phyloP scores from a whole-genome alignment of 2,113 vertebrate species.

The Nematolebias whitei region DNA sequence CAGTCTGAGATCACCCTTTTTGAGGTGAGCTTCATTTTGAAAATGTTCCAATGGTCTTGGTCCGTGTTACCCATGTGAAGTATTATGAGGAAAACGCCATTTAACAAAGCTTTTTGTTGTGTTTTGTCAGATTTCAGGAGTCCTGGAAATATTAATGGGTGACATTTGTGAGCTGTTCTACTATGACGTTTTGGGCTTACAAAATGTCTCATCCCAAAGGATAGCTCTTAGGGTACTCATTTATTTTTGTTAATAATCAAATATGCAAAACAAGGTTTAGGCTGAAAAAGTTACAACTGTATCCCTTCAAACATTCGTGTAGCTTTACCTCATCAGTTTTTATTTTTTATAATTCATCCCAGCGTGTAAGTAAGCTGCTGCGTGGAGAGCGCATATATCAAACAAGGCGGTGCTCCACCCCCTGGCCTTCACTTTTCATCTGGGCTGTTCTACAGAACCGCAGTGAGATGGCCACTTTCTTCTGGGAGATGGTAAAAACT shows the following conservation, averaged over 20 bases:
- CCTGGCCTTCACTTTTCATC: slow-evolving; percentile 88
- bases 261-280: too few species aligned
- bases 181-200: slow-evolving; percentile 46
- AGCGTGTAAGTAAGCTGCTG: slow-evolving; percentile 60
- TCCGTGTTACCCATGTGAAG: not conserved
- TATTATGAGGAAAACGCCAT: not conserved
- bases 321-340: not conserved
- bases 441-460: slow-evolving; percentile 90
- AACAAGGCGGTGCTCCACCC: slow-evolving; percentile 46
- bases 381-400: slow-evolving; percentile 46
- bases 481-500: slow-evolving; percentile 90
- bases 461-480: slow-evolving; percentile 86
- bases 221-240: slow-evolving; percentile 66
- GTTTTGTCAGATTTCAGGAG: slow-evolving; percentile 73
- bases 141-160: slow-evolving; percentile 83
- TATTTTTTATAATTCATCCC: not conserved
- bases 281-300: too few species aligned
- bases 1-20: slow-evolving; percentile 62
- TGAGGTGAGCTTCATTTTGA: slow-evolving; percentile 61
- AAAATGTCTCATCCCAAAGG: slow-evolving; percentile 45
- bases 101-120: not conserved
- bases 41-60: too few species aligned
- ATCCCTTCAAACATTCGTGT: too few species aligned
- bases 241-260: not conserved
- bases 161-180: slow-evolving; percentile 84